These are phyloP conservation scores for Micropoecilia bifurca DNA, from an alignment of 2,797 vertebrate species.

Conservation along the genomic window DNA sequence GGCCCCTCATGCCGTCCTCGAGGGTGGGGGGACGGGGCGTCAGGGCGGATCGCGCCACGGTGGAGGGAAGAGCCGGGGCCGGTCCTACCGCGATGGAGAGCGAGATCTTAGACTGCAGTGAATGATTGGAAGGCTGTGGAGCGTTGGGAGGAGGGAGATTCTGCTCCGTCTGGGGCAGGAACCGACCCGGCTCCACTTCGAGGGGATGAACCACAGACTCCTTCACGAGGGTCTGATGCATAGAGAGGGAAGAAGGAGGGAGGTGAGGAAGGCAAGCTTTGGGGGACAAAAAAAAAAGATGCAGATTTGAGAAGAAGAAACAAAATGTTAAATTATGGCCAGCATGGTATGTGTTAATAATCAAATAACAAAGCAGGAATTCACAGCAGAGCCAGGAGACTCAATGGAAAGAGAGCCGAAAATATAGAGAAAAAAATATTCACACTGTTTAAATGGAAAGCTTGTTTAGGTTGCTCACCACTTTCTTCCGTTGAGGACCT, in stretches of 20 bases:
- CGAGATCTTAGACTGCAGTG: conserved; percentile 64
- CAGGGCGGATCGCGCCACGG: conserved; percentile 59
- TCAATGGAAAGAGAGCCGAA: background rate
- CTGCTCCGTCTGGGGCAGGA: conserved; percentile 68
- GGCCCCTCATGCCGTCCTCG: conserved; percentile 69
- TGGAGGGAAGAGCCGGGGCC: conserved; percentile 51
- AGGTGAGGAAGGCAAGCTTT: conserved; percentile 1
- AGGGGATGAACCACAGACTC: conserved; percentile 78
- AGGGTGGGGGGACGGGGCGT: conserved; percentile 67
- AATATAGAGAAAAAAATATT: background rate
- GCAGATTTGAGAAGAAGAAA: conserved; percentile 10
- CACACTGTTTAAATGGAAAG: background rate
- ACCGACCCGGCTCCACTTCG: conserved; percentile 73
- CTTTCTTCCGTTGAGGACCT: conserved; percentile 77
- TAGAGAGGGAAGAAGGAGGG: conserved; percentile 17
- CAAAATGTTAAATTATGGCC: background rate
- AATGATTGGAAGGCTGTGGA: conserved; percentile 48
- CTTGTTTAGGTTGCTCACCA: conserved; percentile 67
- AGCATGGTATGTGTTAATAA: background rate
- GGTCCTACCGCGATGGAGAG: conserved; percentile 77
- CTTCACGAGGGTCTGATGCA: conserved; percentile 78
- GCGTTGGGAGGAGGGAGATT: conserved; percentile 40
- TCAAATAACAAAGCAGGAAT: conserved; percentile 4
- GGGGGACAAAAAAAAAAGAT: conserved; percentile 8
- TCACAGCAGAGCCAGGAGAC: background rate